Conservation (phyloP, 2,888 invertebrate species). For the Ceriagrion tenellum region DNA sequence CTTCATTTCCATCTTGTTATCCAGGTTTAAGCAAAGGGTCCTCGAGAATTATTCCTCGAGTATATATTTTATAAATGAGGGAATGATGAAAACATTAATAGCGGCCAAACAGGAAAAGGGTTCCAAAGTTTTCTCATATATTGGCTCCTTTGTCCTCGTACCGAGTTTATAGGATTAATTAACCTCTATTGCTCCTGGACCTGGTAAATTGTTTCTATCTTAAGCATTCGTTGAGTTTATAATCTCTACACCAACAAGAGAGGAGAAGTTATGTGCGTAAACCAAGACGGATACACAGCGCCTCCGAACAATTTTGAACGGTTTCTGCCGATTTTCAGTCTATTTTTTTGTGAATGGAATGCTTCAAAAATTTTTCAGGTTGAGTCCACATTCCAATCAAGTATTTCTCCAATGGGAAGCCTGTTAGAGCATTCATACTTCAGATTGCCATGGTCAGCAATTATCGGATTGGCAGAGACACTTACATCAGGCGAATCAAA, state of each 20-base stretch:
- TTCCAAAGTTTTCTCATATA: background rate
- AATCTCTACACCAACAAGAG: no score
- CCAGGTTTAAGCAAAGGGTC: background rate
- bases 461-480: conserved; percentile 99
- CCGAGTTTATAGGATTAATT: background rate
- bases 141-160: background rate
- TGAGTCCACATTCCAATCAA: conserved; percentile 97
- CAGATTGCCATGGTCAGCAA: conserved; percentile 98
- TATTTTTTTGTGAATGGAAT: no score
- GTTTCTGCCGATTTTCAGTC: no score
- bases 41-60: background rate
- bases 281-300: no score
- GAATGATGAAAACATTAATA: background rate
- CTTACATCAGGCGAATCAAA: conserved; percentile 98
- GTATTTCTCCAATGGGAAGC: conserved; percentile 88
- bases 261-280: no score
- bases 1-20: background rate
- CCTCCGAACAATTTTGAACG: no score
- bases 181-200: background rate
- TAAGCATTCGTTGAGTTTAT: background rate
- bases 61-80: background rate
- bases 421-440: conserved; percentile 96
- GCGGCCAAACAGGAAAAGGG: background rate
- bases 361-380: conserved; percentile 81
- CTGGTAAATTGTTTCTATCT: background rate